phyloP scores from a whole-genome alignment of 2,113 vertebrate genomes.

The Tylochromis polylepis region DNA sequence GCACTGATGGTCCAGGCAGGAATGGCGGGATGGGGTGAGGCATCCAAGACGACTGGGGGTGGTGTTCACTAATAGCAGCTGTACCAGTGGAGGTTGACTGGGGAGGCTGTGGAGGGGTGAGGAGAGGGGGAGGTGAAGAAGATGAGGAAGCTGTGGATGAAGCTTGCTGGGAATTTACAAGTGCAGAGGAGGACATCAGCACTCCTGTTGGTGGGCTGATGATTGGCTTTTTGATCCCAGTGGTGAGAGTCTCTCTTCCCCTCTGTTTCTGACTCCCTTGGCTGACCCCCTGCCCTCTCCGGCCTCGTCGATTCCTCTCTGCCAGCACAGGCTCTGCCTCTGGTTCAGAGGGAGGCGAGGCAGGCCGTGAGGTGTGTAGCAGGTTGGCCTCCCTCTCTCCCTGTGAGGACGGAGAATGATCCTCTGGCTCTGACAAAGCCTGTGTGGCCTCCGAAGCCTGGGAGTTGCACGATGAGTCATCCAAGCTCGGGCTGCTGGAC shows the following conservation, averaged over 20 bases:
- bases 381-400: conserved; percentile 68
- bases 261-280: conserved; percentile 59
- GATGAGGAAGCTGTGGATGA: conserved; percentile 81
- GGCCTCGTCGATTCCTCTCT: conserved; percentile 73
- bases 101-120: conserved; percentile 80
- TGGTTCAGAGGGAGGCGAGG: conserved; percentile 81
- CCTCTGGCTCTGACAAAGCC: conserved; percentile 79
- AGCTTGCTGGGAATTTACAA: conserved; percentile 76
- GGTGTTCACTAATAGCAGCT: conserved; percentile 70
- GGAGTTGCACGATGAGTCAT: conserved; percentile 92
- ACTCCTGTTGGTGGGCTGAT: conserved; percentile 77
- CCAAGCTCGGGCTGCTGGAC: conserved; percentile 92
- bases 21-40: conserved; percentile 87
- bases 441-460: conserved; percentile 93
- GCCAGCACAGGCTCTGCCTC: conserved; percentile 61
- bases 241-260: conserved; percentile 72
- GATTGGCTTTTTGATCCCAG: conserved; percentile 78
- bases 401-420: conserved; percentile 73
- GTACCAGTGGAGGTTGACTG: conserved; percentile 74
- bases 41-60: conserved; percentile 91
- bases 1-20: conserved; percentile 74
- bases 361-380: conserved; percentile 73
- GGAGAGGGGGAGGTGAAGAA: conserved; percentile 90
- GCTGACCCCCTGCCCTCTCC: conserved; percentile 73
- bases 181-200: conserved; percentile 78